A percentile compares a stretch with the other conserved stretches of the same genome.
These are phyloP conservation scores for Blastomussa wellsi DNA, from an alignment of 92 coral and sea anemone genomes.

Conservation along the genomic window DNA sequence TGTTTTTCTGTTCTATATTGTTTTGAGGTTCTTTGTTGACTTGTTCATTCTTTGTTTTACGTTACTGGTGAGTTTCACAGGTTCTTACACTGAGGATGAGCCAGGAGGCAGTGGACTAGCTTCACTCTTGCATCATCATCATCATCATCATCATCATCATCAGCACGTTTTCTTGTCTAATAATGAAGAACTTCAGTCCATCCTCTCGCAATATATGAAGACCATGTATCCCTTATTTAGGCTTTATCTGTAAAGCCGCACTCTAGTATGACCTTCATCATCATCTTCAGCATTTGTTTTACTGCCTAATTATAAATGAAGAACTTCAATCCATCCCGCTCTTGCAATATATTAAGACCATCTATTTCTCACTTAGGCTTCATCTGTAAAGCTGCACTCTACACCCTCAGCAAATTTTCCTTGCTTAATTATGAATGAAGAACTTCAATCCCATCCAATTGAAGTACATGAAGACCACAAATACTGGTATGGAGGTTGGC, in stretches of 20 bases:
- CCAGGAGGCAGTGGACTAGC: no score
- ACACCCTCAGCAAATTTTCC: neutral
- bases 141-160: neutral
- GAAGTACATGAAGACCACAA: slow-evolving; percentile 84
- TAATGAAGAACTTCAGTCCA: slow-evolving; percentile 90
- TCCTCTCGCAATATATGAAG: slow-evolving; percentile 91
- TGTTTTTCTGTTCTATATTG: no score
- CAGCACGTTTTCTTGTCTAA: slow-evolving; percentile 30
- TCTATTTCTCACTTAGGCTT: neutral
- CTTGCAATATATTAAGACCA: slow-evolving; percentile 82
- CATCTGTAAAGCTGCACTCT: neutral
- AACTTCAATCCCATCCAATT: slow-evolving; percentile 98
- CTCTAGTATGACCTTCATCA: neutral
- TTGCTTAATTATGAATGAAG: slow-evolving; percentile 81
- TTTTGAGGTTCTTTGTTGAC: no score
- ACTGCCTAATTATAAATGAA: slow-evolving; percentile 79
- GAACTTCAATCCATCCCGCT: slow-evolving; percentile 95
- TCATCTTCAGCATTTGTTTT: neutral
- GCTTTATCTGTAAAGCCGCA: neutral
- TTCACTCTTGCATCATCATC: neutral
- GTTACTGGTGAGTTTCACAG: no score
- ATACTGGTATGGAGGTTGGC: slow-evolving; percentile 84
- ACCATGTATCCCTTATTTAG: slow-evolving; percentile 20
- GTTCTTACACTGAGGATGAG: no score
- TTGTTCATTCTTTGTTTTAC: no score